These are phyloP conservation scores for Sparidentex hasta DNA, from an alignment of 2,797 vertebrate species.

Conservation along the genomic window DNA sequence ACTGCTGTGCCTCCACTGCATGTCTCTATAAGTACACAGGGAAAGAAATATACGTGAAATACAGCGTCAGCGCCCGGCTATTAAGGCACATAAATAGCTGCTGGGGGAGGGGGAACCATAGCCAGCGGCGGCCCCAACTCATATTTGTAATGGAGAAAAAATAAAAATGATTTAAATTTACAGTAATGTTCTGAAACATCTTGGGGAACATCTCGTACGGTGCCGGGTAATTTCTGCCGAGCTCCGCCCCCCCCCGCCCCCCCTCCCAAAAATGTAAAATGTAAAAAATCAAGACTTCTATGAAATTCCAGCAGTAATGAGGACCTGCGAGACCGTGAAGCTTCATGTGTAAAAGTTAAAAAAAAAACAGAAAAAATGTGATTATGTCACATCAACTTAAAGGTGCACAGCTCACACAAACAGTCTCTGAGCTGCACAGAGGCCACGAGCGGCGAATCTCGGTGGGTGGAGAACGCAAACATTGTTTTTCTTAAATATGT, in stretches of 20 bases:
- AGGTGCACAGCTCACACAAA: neutral
- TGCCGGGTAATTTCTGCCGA: constrained; percentile 27
- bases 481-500: constrained; percentile 6
- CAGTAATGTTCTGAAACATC: constrained; percentile 50
- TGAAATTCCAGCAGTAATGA: constrained; percentile 45
- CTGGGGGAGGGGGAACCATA: constrained; percentile 35
- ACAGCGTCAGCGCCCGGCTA: constrained; percentile 49
- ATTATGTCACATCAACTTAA: neutral
- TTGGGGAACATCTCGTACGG: constrained; percentile 36
- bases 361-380: too few species aligned
- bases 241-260: too few species aligned
- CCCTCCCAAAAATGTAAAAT: too few species aligned
- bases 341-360: neutral
- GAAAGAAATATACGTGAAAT: constrained; percentile 56
- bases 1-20: constrained; percentile 50
- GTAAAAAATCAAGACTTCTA: constrained; percentile 24
- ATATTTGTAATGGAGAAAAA: constrained; percentile 58
- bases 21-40: constrained; percentile 50
- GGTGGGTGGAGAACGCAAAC: neutral
- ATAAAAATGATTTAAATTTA: constrained; percentile 65
- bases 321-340: constrained; percentile 18
- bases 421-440: neutral
- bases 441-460: constrained; percentile 1
- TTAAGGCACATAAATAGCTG: constrained; percentile 63
- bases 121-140: constrained; percentile 37